phyloP scores from a whole-genome alignment of 2,113 vertebrate genomes.

The Myocastor coypus region DNA sequence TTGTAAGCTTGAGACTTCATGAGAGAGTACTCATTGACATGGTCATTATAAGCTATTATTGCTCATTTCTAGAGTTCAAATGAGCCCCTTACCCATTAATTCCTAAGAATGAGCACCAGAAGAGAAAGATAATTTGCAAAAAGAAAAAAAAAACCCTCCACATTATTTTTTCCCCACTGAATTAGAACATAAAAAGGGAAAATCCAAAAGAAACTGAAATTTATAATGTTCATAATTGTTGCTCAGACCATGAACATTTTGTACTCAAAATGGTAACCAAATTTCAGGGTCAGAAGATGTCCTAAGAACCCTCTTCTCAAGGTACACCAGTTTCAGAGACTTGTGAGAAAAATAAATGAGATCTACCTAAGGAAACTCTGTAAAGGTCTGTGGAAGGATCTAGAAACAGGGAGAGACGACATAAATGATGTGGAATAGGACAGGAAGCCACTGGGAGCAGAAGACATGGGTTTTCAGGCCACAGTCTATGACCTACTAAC shows the following conservation, averaged over 20 bases:
- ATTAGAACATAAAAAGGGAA: slow-evolving; percentile 7
- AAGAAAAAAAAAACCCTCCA: not conserved
- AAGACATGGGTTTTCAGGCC: not conserved
- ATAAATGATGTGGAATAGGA: not conserved
- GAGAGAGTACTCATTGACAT: slow-evolving; percentile 9
- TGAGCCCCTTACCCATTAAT: slow-evolving; percentile 7
- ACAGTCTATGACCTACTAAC: not conserved
- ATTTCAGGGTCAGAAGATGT: not conserved
- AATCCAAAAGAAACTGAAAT: not conserved
- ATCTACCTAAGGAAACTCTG: not conserved
- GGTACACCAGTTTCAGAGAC: not conserved
- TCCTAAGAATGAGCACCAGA: not conserved
- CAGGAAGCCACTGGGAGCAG: not conserved
- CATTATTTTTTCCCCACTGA: slow-evolving; percentile 45
- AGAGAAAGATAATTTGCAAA: slow-evolving; percentile 8
- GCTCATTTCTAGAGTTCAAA: slow-evolving; percentile 40
- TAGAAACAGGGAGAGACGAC: not conserved
- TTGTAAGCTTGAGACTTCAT: not conserved
- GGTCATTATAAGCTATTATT: slow-evolving; percentile 41
- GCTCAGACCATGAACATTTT: not conserved
- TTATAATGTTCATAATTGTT: not conserved
- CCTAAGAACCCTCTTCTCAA: not conserved
- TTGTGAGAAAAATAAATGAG: not conserved
- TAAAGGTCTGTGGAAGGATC: not conserved
- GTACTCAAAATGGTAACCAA: not conserved